Evolutionary conservation across 2,113 vertebrate genomes (phyloP), one percentile per base, ranked within the genome.

Genomic region (Malurus alboscapulatus): DNA sequence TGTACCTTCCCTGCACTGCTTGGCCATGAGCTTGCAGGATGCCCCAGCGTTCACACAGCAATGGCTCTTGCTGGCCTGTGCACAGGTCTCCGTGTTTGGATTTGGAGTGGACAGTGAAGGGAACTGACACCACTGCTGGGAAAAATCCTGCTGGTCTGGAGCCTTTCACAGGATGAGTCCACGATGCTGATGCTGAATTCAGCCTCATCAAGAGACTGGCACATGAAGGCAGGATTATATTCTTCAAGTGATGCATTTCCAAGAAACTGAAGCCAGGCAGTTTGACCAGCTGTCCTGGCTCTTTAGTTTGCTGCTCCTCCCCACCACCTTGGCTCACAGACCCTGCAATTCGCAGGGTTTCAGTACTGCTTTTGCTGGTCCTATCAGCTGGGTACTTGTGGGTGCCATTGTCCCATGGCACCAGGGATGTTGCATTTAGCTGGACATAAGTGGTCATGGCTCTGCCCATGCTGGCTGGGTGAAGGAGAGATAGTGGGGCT

Each of bases 41-140:
- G 1, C 12, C 17, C 0, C 3, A 16, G 27, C 0, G 0, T 32
- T 17, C 1, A 1, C 1, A 3, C 30, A 55, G 30, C 1, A 0
- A 21, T 3, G 29, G 14, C n/a, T 84, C 55, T 27, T 32, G 24
- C 34, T 76, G 69, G 16, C 3, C 1, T 2, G 1, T 10, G 9
- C 17, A 1, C 94, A 98, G 98, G 97, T 99, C 48, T 98, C 98
- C 0, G 97, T 98, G 78, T 98, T 98, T 15, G 98, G 98, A 58
- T 99, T 98, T 0, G 97, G 98, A 7, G 97, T 97, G 12, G 98
- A 98, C 97, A 18, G 63, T 5, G 47, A 96, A 7, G 98, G 98
- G n/a, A 98, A 98, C 79, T 98, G 98, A 98, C 98, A 99, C 83
- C 98, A 98, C 93, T 98, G 98, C 94, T 98, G 98, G 98, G 98